phyloP scores from a whole-genome alignment of 2,113 vertebrate species.

The Acrocephalus kingi region DNA sequence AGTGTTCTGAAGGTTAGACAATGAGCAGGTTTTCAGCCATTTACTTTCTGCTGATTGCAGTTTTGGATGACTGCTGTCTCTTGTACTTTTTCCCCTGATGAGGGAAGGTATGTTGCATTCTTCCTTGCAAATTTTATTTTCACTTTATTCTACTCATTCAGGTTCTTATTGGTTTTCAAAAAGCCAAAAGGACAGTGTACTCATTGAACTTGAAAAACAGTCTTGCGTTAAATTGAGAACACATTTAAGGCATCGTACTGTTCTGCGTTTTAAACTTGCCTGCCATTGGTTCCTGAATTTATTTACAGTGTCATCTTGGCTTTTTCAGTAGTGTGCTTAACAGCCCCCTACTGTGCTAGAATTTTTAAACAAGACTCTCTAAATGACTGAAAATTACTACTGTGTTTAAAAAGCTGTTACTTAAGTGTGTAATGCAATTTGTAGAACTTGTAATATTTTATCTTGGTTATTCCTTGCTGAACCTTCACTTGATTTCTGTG shows the following conservation, averaged over 20 bases:
- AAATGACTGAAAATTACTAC: background rate
- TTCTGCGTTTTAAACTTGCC: background rate
- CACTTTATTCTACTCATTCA: background rate
- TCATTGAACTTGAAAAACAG: background rate
- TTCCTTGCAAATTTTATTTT: background rate
- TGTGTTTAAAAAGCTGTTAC: background rate
- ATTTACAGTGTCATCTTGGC: background rate
- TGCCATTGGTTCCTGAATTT: background rate
- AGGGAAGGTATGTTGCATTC: background rate
- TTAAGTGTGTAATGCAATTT: background rate
- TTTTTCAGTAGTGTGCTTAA: background rate
- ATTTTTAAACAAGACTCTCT: background rate
- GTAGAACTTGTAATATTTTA: background rate
- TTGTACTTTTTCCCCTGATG: background rate
- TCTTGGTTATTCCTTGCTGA: background rate
- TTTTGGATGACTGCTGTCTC: background rate
- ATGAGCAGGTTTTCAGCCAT: background rate
- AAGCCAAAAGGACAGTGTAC: background rate
- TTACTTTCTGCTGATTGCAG: background rate
- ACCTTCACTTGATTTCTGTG: background rate
- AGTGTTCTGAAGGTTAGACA: background rate
- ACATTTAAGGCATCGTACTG: background rate
- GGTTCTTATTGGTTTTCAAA: background rate
- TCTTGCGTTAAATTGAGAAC: background rate
- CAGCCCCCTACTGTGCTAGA: background rate